Evolutionary conservation across 2,888 invertebrate genomes (phyloP).

Genomic region (Drosophila falleni): DNA sequence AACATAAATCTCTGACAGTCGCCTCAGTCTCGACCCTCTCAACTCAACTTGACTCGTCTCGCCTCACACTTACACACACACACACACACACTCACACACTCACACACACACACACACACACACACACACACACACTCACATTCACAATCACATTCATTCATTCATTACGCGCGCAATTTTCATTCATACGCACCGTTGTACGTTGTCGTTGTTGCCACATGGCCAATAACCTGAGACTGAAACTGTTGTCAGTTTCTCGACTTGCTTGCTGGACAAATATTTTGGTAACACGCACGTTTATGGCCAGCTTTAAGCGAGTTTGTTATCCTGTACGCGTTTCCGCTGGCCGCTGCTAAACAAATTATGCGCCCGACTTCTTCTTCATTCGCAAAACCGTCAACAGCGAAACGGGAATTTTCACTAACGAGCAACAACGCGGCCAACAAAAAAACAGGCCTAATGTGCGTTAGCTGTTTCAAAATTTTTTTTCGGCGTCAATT

Average conservation of each 20-base stretch:
- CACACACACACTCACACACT: no score
- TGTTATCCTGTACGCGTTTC: conserved; percentile 17
- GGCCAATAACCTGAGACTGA: conserved; percentile 28
- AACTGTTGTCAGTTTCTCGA: conserved; percentile 11
- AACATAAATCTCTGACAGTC: conserved; percentile 72
- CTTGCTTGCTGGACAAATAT: conserved; percentile 44
- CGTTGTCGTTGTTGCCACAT: conserved; percentile 54
- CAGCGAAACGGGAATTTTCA: conserved; percentile 42
- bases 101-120: no score
- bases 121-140: background rate
- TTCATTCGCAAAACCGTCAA: conserved; percentile 38
- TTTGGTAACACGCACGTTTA: conserved; percentile 71
- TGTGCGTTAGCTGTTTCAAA: background rate
- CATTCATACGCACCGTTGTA: conserved; percentile 75
- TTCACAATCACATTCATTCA: conserved; percentile 67
- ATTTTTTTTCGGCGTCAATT: background rate
- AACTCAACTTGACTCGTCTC: conserved; percentile 8
- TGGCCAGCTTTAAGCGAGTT: conserved; percentile 42
- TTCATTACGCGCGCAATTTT: conserved; percentile 64
- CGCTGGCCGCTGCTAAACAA: conserved; percentile 34
- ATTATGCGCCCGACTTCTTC: conserved; percentile 48
- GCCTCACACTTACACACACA: conserved; percentile 25
- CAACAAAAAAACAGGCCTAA: background rate
- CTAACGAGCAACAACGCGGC: conserved; percentile 61
- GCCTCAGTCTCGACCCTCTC: conserved; percentile 5